A percentile compares a stretch with the other conserved stretches of the same genome.
phyloP scores from a whole-genome alignment of 1,140 invertebrate species.

The Ceratina australensis region DNA sequence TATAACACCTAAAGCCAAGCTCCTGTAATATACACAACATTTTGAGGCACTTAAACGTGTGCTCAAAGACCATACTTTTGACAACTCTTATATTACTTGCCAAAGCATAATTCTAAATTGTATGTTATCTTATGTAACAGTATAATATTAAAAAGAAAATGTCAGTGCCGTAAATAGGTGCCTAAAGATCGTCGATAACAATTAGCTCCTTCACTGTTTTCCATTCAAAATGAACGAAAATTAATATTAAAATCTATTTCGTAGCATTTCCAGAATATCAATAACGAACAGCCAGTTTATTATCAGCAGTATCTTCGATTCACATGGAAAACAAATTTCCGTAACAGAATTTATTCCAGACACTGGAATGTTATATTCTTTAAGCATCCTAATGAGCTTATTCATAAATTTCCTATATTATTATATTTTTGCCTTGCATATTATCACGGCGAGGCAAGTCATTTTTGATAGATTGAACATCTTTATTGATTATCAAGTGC shows the following conservation, averaged over 20 bases:
- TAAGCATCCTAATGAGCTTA: conserved; percentile 11
- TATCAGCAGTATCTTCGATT: conserved; percentile 17
- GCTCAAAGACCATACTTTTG: conserved; percentile 77
- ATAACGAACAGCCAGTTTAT: conserved; percentile 49
- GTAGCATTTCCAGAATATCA: conserved; percentile 73
- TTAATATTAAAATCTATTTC: conserved; percentile 37
- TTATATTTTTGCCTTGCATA: conserved; percentile 20
- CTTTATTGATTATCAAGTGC: conserved; percentile 9
- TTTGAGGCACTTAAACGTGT: conserved; percentile 80
- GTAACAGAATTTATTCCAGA: conserved; percentile 31
- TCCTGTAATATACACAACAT: conserved; percentile 79
- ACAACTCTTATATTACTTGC: conserved; percentile 73
- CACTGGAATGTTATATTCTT: conserved; percentile 55
- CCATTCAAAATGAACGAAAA: conserved; percentile 45
- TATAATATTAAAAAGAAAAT: conserved; percentile 70
- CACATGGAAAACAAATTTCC: conserved; percentile 27
- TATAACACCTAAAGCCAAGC: conserved; percentile 75
- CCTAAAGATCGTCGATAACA: conserved; percentile 52
- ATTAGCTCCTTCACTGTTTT: conserved; percentile 62
- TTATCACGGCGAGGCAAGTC: neutral
- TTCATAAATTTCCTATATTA: neutral
- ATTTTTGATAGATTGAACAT: neutral
- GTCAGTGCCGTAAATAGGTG: conserved; percentile 70
- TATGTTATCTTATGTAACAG: conserved; percentile 75
- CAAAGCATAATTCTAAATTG: conserved; percentile 77